A percentile compares a stretch with the other conserved stretches of the same genome.
Evolutionary conservation across 2,888 invertebrate genomes (phyloP).

Genomic region (Luperina nickerlii): DNA sequence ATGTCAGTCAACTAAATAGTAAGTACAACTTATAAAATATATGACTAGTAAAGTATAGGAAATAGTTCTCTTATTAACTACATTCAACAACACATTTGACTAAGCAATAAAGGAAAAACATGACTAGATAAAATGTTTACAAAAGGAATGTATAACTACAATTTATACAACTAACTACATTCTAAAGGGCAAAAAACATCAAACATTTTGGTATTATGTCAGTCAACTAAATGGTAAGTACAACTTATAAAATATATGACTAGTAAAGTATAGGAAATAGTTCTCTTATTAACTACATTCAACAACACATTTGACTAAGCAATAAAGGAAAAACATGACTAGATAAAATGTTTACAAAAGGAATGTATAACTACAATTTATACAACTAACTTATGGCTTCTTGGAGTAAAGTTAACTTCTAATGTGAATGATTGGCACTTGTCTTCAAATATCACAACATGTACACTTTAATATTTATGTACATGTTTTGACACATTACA

Average conservation of each 20-base stretch:
- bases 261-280: slow-evolving; percentile 52
- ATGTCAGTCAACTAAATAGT: slow-evolving; percentile 61
- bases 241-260: slow-evolving; percentile 55
- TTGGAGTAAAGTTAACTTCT: slow-evolving; percentile 20
- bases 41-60: slow-evolving; percentile 55
- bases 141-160: slow-evolving; percentile 23
- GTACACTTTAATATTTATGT: slow-evolving; percentile 10
- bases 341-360: slow-evolving; percentile 50
- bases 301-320: slow-evolving; percentile 44
- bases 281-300: slow-evolving; percentile 34
- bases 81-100: slow-evolving; percentile 36
- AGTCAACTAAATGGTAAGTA: slow-evolving; percentile 61
- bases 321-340: slow-evolving; percentile 57
- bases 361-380: slow-evolving; percentile 6
- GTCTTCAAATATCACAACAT: slow-evolving; percentile 26
- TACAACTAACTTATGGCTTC: slow-evolving; percentile 8
- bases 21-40: slow-evolving; percentile 53
- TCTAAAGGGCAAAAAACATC: slow-evolving; percentile 46
- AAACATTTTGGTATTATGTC: no score
- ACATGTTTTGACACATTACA: slow-evolving; percentile 30
- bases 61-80: slow-evolving; percentile 45
- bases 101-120: slow-evolving; percentile 45
- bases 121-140: slow-evolving; percentile 60
- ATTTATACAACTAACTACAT: slow-evolving; percentile 20
- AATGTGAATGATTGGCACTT: slow-evolving; percentile 38